These are phyloP conservation scores for Hemichromis elongatus DNA, from an alignment of 2,113 vertebrate genomes.

Conservation along the genomic window DNA sequence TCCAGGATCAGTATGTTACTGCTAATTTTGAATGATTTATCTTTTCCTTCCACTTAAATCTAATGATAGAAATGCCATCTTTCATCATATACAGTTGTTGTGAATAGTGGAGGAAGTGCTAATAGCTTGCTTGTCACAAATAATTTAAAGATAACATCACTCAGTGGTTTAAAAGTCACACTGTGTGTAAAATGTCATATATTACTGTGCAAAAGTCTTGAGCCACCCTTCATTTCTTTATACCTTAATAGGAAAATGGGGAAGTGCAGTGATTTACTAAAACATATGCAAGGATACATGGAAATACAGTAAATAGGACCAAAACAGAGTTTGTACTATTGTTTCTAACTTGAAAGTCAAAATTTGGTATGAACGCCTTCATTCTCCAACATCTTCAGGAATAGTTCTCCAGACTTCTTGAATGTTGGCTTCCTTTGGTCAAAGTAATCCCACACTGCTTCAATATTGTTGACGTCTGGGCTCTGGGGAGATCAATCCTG, in stretches of 20 bases:
- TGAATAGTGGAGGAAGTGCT: background rate
- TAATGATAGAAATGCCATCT: background rate
- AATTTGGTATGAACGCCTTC: background rate
- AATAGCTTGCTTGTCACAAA: background rate
- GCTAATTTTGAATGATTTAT: background rate
- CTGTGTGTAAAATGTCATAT: background rate
- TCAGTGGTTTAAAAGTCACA: background rate
- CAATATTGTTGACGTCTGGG: background rate
- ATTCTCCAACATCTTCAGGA: background rate
- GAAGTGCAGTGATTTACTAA: no score
- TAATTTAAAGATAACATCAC: background rate
- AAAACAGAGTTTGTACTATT: background rate
- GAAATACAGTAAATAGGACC: background rate
- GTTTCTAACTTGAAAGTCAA: background rate
- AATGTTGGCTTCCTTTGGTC: background rate
- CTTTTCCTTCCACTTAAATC: background rate
- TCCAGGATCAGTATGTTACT: background rate
- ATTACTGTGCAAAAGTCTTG: background rate
- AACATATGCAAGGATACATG: background rate
- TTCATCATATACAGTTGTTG: background rate
- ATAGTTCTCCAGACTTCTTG: no score
- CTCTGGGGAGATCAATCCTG: background rate
- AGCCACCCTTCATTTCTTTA: background rate
- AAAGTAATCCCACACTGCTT: background rate
- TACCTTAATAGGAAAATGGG: background rate